Base-by-base conservation (phyloP, 2,797 vertebrate species). In the Poecile montanus region DNA sequence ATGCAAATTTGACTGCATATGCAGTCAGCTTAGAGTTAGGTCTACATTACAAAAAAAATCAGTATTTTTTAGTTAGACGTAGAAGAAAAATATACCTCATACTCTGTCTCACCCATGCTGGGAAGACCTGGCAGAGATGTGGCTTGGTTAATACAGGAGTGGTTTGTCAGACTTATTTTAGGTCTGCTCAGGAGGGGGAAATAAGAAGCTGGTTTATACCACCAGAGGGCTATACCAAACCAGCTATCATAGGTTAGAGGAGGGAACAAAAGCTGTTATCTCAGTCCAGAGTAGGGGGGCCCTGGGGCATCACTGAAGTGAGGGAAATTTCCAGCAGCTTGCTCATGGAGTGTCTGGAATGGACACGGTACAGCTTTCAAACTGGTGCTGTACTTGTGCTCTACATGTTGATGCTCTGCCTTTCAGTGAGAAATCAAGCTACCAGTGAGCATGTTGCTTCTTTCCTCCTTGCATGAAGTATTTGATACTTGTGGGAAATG, bases 161-260 rank as follows among this genome's bases (percentile, higher is more conserved):
- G 70, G 73, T 83, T 81, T 88, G 82, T 75, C 70, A 47, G 50
- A 14, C 12, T 89, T 57, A 11, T 1, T 72, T 68, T 26, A 25
- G 34, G 25, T 54, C 57, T 84, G 79, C 73, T 78, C 58, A 75
- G 75, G 34, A 87, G 63, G 34, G 42, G 42, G 45, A 88, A 81
- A 45, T 44, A 32, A 58, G 44, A 26, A 77, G 21, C 70, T 89
- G 47, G 36, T 38, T 81, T 51, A 8, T 85, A 66, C 77, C 79
- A 84, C 70, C 77, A 82, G 95, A 82, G 90, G 77, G 85, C 90
- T 96, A 34, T 96, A 70, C 80, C 77, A 74, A 26, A 72, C 88
- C 50, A 63, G 38, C 76, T 91, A 11, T 66, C 2, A 2, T 25
- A 50, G 29, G 23, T 62, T 34, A 73, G 51, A 68, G 57, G 45